phyloP scores from a whole-genome alignment of 1,140 invertebrate species.

The Drosophila parvula region DNA sequence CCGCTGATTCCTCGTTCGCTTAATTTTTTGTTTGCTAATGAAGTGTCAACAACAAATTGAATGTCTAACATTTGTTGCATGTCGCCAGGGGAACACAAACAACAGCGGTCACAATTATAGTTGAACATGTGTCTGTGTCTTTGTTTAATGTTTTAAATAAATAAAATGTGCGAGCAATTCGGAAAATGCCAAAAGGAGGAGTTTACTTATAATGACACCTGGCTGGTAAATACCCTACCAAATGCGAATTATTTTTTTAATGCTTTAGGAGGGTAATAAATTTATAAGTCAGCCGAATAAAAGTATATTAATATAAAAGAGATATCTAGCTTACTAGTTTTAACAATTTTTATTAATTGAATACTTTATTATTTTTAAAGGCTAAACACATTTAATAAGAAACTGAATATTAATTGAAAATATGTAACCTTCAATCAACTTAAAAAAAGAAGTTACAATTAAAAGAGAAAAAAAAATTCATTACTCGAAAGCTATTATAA shows the following conservation, averaged over 20 bases:
- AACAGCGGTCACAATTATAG: slow-evolving; percentile 31
- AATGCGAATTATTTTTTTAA: neutral
- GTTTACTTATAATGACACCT: neutral
- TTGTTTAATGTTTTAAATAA: slow-evolving; percentile 82
- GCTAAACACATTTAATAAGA: no score
- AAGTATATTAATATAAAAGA: no score
- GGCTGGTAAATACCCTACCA: slow-evolving; percentile 29
- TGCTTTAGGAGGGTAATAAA: neutral
- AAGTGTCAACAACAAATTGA: slow-evolving; percentile 83
- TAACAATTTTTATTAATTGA: no score
- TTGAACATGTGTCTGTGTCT: slow-evolving; percentile 70
- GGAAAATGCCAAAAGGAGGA: slow-evolving; percentile 36
- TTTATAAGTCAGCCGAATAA: no score
- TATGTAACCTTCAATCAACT: no score
- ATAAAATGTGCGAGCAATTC: slow-evolving; percentile 66
- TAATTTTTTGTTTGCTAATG: slow-evolving; percentile 79
- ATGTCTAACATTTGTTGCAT: slow-evolving; percentile 82
- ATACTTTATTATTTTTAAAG: no score
- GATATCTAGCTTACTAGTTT: no score
- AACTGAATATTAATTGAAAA: no score
- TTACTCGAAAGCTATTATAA: no score
- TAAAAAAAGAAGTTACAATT: no score
- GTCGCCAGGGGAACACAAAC: slow-evolving; percentile 59
- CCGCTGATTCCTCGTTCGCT: slow-evolving; percentile 51
- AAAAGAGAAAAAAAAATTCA: no score